A percentile compares a stretch with the other conserved stretches of the same genome.
These are phyloP conservation scores for Hartigia nigra DNA, from an alignment of 2,888 invertebrate genomes.

Conservation along the genomic window DNA sequence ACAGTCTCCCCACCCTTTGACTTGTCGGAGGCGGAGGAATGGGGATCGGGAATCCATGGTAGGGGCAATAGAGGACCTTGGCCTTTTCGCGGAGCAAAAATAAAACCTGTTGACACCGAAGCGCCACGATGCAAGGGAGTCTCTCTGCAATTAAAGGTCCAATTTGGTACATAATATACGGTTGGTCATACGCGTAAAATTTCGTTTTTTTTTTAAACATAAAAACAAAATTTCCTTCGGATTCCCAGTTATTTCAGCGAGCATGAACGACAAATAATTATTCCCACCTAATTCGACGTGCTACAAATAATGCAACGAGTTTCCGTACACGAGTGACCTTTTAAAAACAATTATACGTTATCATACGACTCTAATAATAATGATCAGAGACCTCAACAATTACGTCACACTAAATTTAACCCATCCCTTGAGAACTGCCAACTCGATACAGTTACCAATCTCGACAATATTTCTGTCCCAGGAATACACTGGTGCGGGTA, in stretches of 20 bases:
- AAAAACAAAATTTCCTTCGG: background rate
- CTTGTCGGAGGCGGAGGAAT: constrained; percentile 21
- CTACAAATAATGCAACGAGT: background rate
- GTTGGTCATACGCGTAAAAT: background rate
- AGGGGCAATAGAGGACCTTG: constrained; percentile 54
- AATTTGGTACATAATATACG: background rate
- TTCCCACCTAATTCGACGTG: background rate
- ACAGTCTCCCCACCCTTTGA: constrained; percentile 30
- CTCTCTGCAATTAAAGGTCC: constrained; percentile 28
- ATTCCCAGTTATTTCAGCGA: background rate
- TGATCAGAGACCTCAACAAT: background rate
- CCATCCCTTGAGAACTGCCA: background rate
- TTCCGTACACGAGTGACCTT: background rate
- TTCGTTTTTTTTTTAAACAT: background rate
- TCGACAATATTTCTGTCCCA: background rate
- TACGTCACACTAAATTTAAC: background rate
- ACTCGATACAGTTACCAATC: background rate
- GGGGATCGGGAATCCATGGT: constrained; percentile 33
- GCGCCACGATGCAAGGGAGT: constrained; percentile 51
- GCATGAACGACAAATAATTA: background rate
- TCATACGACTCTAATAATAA: background rate
- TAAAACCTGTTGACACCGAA: constrained; percentile 61
- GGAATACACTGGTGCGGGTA: background rate
- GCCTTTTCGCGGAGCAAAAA: constrained; percentile 60
- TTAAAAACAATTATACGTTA: background rate